These are phyloP conservation scores for Solen grandis DNA, from an alignment of 1,140 invertebrate genomes.

Conservation along the genomic window DNA sequence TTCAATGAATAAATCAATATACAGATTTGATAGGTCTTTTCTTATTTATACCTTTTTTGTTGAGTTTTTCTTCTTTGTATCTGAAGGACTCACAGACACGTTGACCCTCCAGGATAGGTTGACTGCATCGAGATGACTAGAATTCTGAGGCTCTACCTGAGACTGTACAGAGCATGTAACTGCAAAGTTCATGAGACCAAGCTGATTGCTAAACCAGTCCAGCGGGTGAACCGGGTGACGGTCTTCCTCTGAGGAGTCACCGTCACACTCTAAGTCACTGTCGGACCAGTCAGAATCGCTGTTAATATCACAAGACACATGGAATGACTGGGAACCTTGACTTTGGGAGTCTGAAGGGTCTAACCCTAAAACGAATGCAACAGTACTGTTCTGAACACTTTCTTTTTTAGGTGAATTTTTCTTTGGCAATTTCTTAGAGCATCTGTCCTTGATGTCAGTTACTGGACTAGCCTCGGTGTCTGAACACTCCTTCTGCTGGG, in stretches of 20 bases:
- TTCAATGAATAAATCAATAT: too few relatives aligned
- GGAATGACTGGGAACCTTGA: slow-evolving; percentile 1
- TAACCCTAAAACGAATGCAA: slow-evolving; percentile 37
- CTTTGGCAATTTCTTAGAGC: neutral
- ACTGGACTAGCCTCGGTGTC: neutral
- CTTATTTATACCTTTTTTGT: slow-evolving; percentile 14
- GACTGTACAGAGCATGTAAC: neutral
- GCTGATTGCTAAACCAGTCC: slow-evolving; percentile 3
- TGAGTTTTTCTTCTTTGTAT: neutral
- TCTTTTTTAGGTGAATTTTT: neutral
- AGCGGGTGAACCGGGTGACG: slow-evolving; percentile 22
- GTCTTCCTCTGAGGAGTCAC: slow-evolving; percentile 37
- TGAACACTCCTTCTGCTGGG: slow-evolving; percentile 30
- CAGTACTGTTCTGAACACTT: neutral
- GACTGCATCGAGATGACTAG: slow-evolving; percentile 27
- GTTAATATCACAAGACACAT: slow-evolving; percentile 36
- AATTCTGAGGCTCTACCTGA: neutral
- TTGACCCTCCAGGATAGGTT: slow-evolving; percentile 7
- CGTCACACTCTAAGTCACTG: slow-evolving; percentile 40
- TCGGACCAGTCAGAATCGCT: slow-evolving; percentile 46
- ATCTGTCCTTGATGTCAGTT: neutral
- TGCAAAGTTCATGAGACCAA: slow-evolving; percentile 3
- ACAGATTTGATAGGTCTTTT: too few relatives aligned
- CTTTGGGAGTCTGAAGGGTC: neutral
- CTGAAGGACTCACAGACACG: neutral